These are phyloP conservation scores for Octodon degus DNA, from an alignment of 2,113 vertebrate genomes.

Conservation along the genomic window DNA sequence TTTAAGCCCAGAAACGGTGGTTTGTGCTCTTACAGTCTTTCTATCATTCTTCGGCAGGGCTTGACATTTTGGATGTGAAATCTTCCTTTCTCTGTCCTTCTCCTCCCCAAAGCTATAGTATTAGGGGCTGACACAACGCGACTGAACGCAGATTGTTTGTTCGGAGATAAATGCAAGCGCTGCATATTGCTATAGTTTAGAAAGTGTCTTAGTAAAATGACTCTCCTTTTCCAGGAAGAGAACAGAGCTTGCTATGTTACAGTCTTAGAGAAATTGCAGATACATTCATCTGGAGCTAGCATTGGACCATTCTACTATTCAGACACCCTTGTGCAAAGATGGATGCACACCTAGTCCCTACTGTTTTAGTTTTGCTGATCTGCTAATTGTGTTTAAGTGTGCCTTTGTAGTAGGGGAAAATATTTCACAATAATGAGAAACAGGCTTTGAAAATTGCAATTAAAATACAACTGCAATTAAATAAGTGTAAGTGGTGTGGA, in stretches of 20 bases:
- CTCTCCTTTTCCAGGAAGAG: conserved; percentile 45
- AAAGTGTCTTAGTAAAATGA: conserved; percentile 32
- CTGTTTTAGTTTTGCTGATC: conserved; percentile 26
- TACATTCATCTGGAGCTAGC: conserved; percentile 20
- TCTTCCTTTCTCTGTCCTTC: conserved; percentile 65
- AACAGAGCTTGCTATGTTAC: conserved; percentile 37
- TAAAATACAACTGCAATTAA: conserved; percentile 59
- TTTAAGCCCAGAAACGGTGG: conserved; percentile 52
- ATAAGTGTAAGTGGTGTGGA: neutral
- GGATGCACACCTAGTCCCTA: neutral
- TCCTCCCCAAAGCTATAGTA: conserved; percentile 37
- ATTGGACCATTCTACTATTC: neutral
- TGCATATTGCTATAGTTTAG: conserved; percentile 9
- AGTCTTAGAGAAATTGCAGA: conserved; percentile 51
- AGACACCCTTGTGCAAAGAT: neutral
- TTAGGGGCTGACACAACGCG: conserved; percentile 58
- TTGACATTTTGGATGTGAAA: conserved; percentile 84
- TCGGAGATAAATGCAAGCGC: neutral
- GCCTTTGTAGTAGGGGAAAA: conserved; percentile 52
- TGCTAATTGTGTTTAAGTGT: conserved; percentile 58
- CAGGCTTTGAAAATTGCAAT: neutral
- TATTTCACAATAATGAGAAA: conserved; percentile 46
- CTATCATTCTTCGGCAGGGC: conserved; percentile 76
- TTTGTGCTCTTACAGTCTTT: conserved; percentile 66
- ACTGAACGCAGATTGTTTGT: conserved; percentile 62